phyloP scores from a whole-genome alignment of 2,888 invertebrate genomes.

The Pheosia tremula region DNA sequence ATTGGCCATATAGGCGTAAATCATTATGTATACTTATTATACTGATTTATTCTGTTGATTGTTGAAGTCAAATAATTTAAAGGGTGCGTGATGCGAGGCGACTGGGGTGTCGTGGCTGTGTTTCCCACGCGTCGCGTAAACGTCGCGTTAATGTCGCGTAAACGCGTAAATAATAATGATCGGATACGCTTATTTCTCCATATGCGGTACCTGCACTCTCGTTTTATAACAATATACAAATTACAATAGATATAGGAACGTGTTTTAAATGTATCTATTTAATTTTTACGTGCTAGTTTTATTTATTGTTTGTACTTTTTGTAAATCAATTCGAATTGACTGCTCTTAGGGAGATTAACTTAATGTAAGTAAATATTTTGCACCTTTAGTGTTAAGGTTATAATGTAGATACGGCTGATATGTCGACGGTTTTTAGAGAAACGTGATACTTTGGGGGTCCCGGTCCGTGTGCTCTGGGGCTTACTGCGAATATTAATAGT shows the following conservation, averaged over 20 bases:
- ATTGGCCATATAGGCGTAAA: too few relatives aligned
- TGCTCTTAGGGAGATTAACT: slow-evolving; percentile 77
- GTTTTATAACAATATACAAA: slow-evolving; percentile 74
- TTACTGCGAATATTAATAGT: not conserved
- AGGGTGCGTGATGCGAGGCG: not conserved
- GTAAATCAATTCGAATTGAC: slow-evolving; percentile 78
- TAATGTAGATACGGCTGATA: slow-evolving; percentile 40
- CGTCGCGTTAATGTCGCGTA: not conserved
- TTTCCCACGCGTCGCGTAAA: not conserved
- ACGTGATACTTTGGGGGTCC: slow-evolving; percentile 31
- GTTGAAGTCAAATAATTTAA: not conserved
- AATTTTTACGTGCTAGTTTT: slow-evolving; percentile 63
- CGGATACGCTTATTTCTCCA: slow-evolving; percentile 74
- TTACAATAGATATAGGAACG: slow-evolving; percentile 64
- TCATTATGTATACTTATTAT: too few relatives aligned
- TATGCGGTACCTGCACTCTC: slow-evolving; percentile 75
- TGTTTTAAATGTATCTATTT: slow-evolving; percentile 64
- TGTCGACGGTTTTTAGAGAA: slow-evolving; percentile 32
- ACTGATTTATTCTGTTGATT: not conserved
- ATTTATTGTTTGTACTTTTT: slow-evolving; percentile 73
- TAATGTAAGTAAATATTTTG: slow-evolving; percentile 71
- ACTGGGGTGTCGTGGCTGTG: not conserved
- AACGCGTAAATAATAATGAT: slow-evolving; percentile 31
- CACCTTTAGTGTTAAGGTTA: slow-evolving; percentile 68
- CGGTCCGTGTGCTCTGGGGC: slow-evolving; percentile 26